These are phyloP conservation scores for Theretra japonica DNA, from an alignment of 2,888 invertebrate genomes.

Conservation along the genomic window DNA sequence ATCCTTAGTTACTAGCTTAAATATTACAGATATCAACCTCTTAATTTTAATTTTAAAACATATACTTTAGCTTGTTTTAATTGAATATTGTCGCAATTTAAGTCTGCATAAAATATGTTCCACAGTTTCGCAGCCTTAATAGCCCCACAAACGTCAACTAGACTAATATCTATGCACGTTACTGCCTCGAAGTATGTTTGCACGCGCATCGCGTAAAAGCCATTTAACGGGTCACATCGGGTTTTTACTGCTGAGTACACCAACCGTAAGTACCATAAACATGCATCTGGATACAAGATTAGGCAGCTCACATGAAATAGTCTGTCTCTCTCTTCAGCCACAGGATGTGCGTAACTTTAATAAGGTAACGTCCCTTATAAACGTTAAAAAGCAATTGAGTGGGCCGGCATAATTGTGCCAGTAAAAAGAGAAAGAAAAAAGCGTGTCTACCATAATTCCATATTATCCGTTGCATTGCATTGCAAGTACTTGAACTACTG, in stretches of 20 bases:
- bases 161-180: background rate
- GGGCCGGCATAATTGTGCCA: too few species aligned
- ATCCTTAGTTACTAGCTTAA: background rate
- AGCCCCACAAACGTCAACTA: background rate
- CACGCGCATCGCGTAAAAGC: constrained; percentile 16
- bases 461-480: too few species aligned
- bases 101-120: background rate
- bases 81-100: background rate
- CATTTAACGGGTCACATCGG: constrained; percentile 5
- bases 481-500: too few species aligned
- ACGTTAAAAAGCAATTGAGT: too few species aligned
- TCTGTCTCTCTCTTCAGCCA: too few species aligned
- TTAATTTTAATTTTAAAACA: background rate
- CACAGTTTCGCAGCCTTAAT: background rate
- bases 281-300: background rate
- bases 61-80: background rate
- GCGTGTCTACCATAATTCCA: too few species aligned
- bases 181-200: background rate
- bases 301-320: too few species aligned
- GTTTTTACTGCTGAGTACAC: background rate
- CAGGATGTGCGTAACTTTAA: too few species aligned
- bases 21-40: background rate
- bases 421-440: too few species aligned
- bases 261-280: background rate
- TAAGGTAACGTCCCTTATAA: too few species aligned